Percentiles rank a stretch among this genome's conserved stretches.
phyloP scores from a whole-genome alignment of 2,888 invertebrate genomes.

The Temnothorax ravouxi region DNA sequence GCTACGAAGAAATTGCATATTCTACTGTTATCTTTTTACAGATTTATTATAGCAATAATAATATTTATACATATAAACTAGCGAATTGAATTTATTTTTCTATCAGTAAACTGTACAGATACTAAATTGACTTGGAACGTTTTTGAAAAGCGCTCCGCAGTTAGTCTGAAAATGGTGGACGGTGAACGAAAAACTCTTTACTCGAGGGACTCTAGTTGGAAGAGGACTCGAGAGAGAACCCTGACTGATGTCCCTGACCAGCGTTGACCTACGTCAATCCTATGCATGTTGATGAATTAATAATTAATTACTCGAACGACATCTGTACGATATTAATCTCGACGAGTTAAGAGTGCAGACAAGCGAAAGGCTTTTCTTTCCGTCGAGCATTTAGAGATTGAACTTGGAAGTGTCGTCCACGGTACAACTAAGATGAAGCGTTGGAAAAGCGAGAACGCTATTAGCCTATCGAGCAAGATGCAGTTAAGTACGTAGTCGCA shows the following conservation, averaged over 20 bases:
- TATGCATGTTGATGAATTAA: background rate
- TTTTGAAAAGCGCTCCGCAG: background rate
- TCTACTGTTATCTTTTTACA: too few species aligned
- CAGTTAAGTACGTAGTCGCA: background rate
- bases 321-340: background rate
- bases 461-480: background rate
- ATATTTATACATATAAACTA: background rate
- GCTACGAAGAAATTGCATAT: too few species aligned
- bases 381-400: background rate
- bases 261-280: background rate
- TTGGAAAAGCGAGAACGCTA: background rate
- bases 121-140: background rate
- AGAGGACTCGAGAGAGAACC: background rate
- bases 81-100: background rate
- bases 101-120: background rate
- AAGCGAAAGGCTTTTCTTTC: background rate
- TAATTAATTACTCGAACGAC: background rate
- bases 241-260: background rate
- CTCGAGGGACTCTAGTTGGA: background rate
- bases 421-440: too few species aligned
- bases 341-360: background rate
- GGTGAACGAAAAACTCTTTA: background rate
- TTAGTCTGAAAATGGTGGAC: background rate
- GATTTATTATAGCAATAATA: background rate
- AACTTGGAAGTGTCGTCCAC: background rate